phyloP scores from a whole-genome alignment of 2,113 vertebrate genomes.

The Ceratotherium simum region DNA sequence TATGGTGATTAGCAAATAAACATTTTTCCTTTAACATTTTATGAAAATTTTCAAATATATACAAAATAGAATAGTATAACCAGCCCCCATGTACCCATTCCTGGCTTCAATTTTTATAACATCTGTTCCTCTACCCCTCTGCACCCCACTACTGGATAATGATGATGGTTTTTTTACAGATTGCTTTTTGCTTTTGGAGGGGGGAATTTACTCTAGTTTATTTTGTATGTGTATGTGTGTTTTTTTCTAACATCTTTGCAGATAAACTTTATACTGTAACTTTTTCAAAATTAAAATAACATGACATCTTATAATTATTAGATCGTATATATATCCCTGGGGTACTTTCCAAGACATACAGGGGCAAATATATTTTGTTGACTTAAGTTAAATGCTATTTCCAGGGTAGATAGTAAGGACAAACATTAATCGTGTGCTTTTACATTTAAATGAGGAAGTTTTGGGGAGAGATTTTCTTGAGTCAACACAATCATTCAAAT shows the following conservation, averaged over 20 bases:
- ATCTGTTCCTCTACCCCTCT: background rate
- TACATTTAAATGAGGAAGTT: constrained; percentile 44
- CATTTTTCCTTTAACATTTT: constrained; percentile 47
- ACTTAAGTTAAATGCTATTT: constrained; percentile 53
- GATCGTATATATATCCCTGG: background rate
- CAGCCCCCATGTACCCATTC: background rate
- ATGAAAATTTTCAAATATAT: background rate
- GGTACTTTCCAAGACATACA: background rate
- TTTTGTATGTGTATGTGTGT: constrained; percentile 12
- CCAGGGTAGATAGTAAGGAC: background rate
- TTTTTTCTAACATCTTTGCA: constrained; percentile 35
- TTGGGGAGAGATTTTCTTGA: background rate
- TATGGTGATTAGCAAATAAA: background rate
- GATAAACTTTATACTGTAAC: constrained; percentile 1
- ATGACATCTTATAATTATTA: background rate
- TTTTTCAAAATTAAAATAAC: constrained; percentile 46
- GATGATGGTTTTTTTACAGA: background rate
- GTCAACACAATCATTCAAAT: background rate
- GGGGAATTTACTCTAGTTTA: background rate
- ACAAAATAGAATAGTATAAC: background rate
- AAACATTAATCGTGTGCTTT: constrained; percentile 22
- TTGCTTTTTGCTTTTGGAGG: background rate
- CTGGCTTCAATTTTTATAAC: background rate
- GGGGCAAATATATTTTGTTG: background rate
- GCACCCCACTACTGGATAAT: background rate